phyloP scores from a whole-genome alignment of 2,113 vertebrate species.

The Paraplagusia blochii region DNA sequence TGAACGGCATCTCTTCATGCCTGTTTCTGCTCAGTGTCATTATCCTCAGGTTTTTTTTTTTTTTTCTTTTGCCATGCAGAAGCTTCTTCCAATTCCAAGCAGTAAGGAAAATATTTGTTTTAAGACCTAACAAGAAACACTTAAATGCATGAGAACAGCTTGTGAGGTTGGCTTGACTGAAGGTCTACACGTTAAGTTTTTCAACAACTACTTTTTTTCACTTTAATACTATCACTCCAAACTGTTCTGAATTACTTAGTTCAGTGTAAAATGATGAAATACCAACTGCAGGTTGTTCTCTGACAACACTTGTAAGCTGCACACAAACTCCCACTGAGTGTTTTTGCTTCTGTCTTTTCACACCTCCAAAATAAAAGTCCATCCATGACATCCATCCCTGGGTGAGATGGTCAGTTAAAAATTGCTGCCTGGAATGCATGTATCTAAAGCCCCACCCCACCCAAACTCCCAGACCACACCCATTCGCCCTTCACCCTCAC shows the following conservation, averaged over 20 bases:
- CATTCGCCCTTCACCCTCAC: slow-evolving; percentile 42
- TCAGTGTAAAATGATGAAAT: neutral
- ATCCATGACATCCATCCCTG: neutral
- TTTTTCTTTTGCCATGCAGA: slow-evolving; percentile 13
- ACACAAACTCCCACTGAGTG: slow-evolving; percentile 5
- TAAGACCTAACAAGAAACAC: too few relatives aligned
- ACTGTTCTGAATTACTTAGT: neutral
- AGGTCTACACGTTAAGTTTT: too few relatives aligned
- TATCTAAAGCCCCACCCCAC: slow-evolving; percentile 33
- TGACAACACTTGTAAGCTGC: neutral
- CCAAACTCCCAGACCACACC: neutral
- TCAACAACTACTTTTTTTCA: neutral
- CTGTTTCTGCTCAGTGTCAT: slow-evolving; percentile 52
- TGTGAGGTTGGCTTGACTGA: too few relatives aligned
- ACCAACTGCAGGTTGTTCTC: neutral
- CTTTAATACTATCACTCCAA: neutral
- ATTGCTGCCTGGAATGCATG: neutral
- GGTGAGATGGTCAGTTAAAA: neutral
- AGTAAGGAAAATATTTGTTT: too few relatives aligned
- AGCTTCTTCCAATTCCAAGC: neutral
- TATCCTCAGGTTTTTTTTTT: slow-evolving; percentile 47
- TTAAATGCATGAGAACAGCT: too few relatives aligned
- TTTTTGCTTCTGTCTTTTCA: neutral
- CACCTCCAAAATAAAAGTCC: neutral
- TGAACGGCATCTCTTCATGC: slow-evolving; percentile 55